A percentile compares a stretch with the other conserved stretches of the same genome.
Conservation (phyloP, 2,797 vertebrate genomes). For the Nyctibius grandis region DNA sequence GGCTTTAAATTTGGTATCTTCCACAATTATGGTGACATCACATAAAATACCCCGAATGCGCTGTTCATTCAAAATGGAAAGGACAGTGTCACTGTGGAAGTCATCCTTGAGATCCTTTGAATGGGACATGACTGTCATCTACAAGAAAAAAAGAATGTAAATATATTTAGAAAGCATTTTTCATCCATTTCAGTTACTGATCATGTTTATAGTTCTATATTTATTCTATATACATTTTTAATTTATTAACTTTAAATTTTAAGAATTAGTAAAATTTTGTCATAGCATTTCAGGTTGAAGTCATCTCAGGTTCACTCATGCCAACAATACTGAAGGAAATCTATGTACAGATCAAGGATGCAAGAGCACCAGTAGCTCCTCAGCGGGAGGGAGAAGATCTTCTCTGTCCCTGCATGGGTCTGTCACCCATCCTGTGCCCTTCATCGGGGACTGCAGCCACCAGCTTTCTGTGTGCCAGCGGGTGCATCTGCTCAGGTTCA, state of each 20-base stretch:
- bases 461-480: not conserved
- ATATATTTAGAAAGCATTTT: slow-evolving; percentile 3
- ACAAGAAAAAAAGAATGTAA: not conserved
- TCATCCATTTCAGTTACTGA: not conserved
- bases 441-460: not conserved
- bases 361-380: not conserved
- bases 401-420: rapidly evolving
- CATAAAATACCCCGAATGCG: slow-evolving; percentile 93
- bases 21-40: slow-evolving; percentile 96
- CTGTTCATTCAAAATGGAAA: slow-evolving; percentile 93
- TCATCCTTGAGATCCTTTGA: slow-evolving; percentile 89
- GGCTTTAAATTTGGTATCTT: slow-evolving; percentile 97
- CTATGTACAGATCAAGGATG: not conserved
- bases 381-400: not conserved
- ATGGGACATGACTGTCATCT: slow-evolving; percentile 91
- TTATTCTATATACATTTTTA: not conserved
- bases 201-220: not conserved
- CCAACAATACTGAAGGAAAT: not conserved
- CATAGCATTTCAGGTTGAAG: not conserved
- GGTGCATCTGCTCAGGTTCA: not conserved
- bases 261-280: not conserved
- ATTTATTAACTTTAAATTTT: not conserved
- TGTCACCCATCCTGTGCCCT: not conserved
- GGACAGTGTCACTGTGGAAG: slow-evolving; percentile 88
- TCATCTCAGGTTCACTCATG: not conserved